Base-by-base conservation (phyloP, 2,888 invertebrate species). In the Deladenus siricidicola region DNA sequence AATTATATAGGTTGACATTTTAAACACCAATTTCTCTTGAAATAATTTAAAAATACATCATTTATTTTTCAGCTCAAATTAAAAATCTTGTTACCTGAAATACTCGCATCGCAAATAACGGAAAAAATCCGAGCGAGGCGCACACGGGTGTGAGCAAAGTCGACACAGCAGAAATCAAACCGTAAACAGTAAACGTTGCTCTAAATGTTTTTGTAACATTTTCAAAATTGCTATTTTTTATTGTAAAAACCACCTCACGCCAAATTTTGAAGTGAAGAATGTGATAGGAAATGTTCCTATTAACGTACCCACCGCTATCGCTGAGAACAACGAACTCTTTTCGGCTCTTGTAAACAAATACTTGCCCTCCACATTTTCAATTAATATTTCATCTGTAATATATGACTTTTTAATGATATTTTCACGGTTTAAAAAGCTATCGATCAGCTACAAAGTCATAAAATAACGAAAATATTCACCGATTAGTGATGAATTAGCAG, bases 61-160 rank as follows among this genome's bases (percentile, higher is more conserved):
- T 4, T 23, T 55, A 55, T 23, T 17, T 4, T 0, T 47, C 55
- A 19, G 29, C 29, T 14, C 23, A 55, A 10, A 45, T 23, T 14
- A 19, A 8, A 0, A 52, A 30, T 19, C 19, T 21, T 6, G 39
- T 29, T 4, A 45, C 58, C 30, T 58, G 58, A 14, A 58, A 10
- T 19, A 58, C 26, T 8, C 58, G 59, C n/a, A 58, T 23, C 14
- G 45, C 45, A 23, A 58, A 58, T 14, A 58, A 30, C 19, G 58
- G 24, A 34, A 58, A n/a, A 42, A 56, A 58, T 26, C 43, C 58
- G n/a, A 42, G 1, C 6, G 30, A 29, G 23, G 58, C 58, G 30
- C 39, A 21, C 17, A 58, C 8, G 2, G 58, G 58, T 8, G 49
- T 23, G 17, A 58, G 19, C 17, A 58, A 17, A 10, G 57, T 45